Evolutionary conservation across 2,888 invertebrate genomes (phyloP).

Genomic region (Abrostola tripartita): DNA sequence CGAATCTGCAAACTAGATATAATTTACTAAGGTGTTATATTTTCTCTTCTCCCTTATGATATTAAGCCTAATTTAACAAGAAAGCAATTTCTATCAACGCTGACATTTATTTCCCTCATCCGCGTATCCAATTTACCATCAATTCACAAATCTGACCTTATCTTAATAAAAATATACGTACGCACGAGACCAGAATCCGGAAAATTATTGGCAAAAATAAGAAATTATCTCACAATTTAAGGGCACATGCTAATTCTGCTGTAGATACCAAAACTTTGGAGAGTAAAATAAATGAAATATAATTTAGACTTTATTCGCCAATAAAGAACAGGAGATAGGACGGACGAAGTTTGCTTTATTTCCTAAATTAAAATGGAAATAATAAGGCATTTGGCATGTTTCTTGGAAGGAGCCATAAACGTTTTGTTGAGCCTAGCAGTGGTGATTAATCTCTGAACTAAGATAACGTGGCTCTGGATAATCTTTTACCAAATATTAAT

Average conservation of each 20-base stretch:
- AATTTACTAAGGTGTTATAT: neutral
- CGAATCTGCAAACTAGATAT: neutral
- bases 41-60: neutral
- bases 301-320: constrained; percentile 53
- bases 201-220: constrained; percentile 60
- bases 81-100: neutral
- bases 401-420: constrained; percentile 5
- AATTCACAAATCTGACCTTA: constrained; percentile 35
- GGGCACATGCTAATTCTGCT: constrained; percentile 58
- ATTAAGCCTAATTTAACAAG: neutral
- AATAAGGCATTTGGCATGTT: constrained; percentile 10
- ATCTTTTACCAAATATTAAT: constrained; percentile 54
- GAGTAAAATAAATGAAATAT: constrained; percentile 60
- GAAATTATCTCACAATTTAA: constrained; percentile 48
- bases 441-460: constrained; percentile 34
- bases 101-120: constrained; percentile 12
- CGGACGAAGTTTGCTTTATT: constrained; percentile 51
- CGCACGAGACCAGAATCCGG: constrained; percentile 24
- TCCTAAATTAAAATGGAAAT: constrained; percentile 57
- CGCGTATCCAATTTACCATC: constrained; percentile 33
- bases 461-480: constrained; percentile 36
- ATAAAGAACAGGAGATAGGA: constrained; percentile 53
- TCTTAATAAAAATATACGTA: constrained; percentile 31
- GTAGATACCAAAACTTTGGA: constrained; percentile 51
- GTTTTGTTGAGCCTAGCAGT: neutral